These are phyloP conservation scores for Therioaphis trifolii DNA, from an alignment of 2,888 invertebrate species.

Conservation along the genomic window DNA sequence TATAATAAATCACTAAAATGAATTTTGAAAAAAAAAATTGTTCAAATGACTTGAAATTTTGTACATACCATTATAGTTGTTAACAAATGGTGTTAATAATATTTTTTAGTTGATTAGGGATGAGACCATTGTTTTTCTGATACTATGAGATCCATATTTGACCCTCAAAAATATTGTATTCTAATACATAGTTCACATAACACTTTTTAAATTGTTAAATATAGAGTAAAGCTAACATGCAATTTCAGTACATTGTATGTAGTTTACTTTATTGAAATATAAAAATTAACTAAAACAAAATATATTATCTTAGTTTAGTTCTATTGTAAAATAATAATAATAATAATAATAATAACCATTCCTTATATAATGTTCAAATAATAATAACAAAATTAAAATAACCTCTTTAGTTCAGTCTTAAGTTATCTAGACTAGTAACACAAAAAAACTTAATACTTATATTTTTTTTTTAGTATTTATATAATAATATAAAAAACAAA, in stretches of 20 bases:
- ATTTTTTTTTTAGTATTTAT: too few species aligned
- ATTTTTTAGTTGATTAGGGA: constrained; percentile 18
- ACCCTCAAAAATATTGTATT: constrained; percentile 18
- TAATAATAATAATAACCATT: too few species aligned
- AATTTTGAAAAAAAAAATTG: constrained; percentile 23
- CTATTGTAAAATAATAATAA: too few species aligned
- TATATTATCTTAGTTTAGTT: too few species aligned
- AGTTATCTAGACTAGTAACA: too few species aligned
- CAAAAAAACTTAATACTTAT: too few species aligned
- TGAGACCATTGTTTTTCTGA: constrained; percentile 25
- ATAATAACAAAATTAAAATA: too few species aligned
- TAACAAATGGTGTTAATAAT: neutral
- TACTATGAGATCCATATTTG: constrained; percentile 26
- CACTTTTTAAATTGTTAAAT: constrained; percentile 19
- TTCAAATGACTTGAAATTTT: constrained; percentile 32
- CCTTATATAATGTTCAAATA: too few species aligned
- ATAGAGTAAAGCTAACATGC: constrained; percentile 28
- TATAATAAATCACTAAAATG: constrained; percentile 8
- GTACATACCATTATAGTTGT: constrained; percentile 23
- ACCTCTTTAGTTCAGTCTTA: too few species aligned
- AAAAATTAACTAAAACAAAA: too few species aligned
- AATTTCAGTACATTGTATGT: too few species aligned
- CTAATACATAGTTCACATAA: constrained; percentile 13
- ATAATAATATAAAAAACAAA: too few species aligned
- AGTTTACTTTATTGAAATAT: constrained; percentile 34